A percentile compares a stretch with the other conserved stretches of the same genome.
phyloP scores from a whole-genome alignment of 2,888 invertebrate genomes.

The Caenorhabditis wallacei region DNA sequence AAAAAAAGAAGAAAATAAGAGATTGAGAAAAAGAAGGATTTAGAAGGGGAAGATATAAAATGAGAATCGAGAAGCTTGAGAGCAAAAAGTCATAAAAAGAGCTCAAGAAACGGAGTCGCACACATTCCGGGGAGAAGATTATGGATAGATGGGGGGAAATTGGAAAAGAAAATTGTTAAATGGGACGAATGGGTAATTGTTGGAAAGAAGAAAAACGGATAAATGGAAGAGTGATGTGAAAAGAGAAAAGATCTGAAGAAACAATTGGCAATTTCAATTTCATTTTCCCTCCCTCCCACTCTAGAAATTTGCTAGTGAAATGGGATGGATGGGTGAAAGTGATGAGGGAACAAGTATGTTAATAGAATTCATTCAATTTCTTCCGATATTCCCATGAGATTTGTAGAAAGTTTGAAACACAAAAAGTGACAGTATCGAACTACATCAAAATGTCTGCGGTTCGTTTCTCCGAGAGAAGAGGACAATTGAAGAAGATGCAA shows the following conservation, averaged over 20 bases:
- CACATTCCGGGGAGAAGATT: constrained; percentile 1
- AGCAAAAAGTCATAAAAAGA: constrained; percentile 32
- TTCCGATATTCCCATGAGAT: constrained; percentile 51
- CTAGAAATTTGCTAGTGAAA: constrained; percentile 8
- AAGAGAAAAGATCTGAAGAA: constrained; percentile 40
- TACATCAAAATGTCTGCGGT: constrained; percentile 33
- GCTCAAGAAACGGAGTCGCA: constrained; percentile 7
- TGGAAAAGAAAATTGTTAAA: constrained; percentile 12
- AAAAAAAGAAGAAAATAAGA: constrained; percentile 1
- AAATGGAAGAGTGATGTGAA: constrained; percentile 30
- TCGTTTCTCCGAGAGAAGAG: constrained; percentile 4
- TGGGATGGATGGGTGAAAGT: constrained; percentile 50
- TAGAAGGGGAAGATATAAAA: neutral
- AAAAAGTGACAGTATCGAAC: constrained; percentile 40
- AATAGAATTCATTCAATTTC: constrained; percentile 35
- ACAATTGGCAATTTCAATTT: constrained; percentile 60
- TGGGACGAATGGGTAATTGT: constrained; percentile 19
- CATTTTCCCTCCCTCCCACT: constrained; percentile 11
- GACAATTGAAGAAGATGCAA: constrained; percentile 27
- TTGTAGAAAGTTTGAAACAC: constrained; percentile 39
- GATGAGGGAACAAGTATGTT: constrained; percentile 52
- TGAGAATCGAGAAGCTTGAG: constrained; percentile 18
- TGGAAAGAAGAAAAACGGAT: constrained; percentile 37
- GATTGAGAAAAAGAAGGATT: neutral
- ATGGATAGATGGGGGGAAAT: constrained; percentile 18